Base-by-base conservation (phyloP, 2,888 invertebrate species). In the Chrysotoxum bicinctum region DNA sequence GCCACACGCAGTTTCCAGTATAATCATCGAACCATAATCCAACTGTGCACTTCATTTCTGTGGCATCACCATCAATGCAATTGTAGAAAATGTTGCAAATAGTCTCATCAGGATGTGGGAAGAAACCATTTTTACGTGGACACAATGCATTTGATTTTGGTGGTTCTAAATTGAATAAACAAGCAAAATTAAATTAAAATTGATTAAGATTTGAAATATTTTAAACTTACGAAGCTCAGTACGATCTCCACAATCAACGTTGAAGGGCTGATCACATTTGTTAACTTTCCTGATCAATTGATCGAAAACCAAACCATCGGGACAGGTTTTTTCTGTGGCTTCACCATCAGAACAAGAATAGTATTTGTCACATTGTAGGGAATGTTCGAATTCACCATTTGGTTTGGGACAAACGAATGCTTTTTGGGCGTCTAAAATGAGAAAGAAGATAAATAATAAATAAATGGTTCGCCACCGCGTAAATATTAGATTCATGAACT, bases 251-350 rank as follows among this genome's bases (percentile, higher is more conserved):
- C 98, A 98, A 91, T 97, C 97, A 21, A 97, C 97, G 90, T 97
- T 97, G 94, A 97, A 97, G 90, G 97, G 96, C 90, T 97, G 97
- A 92, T 98, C 98, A 90, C 98, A 98, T 91, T 97, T 97, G 93
- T 97, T 97, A 90, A 96, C 93, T 93, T 97, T 97, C 89, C 97
- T 95, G 91, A 96, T 97, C 88, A 94, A 92, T 0, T 95, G 96
- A 93, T 98, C 97, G 92, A 97, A 98, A 64, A 98, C 97, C 43
- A 98, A 93, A 81, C 98, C 98, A 91, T 98, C 98, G 6, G 97
- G 96, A 89, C 98, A 98, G 4, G 96, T 92, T 91, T 96, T 96
- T 88, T 95, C 94, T 87, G 93, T 95, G 37, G 96, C 94, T 0
- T 93, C 92, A 6, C 96, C 96, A 87, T 97, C 96, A 0, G 91